Base-by-base conservation (phyloP, 2,113 vertebrate genomes). In the Nibea albiflora region DNA sequence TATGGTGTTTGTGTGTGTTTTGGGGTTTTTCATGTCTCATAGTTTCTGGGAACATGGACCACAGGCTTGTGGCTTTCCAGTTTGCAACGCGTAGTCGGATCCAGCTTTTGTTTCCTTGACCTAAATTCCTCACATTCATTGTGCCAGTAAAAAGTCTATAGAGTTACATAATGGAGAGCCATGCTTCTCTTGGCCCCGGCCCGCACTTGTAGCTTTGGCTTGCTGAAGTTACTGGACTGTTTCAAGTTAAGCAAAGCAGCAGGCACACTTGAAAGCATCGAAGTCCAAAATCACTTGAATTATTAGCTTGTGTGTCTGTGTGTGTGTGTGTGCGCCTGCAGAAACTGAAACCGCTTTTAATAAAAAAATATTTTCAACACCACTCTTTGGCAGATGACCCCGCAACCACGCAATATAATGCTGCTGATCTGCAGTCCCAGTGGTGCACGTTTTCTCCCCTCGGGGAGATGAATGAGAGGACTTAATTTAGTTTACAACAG, bases 101-200 rank as follows among this genome's bases (percentile, higher is more conserved):
- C 62, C 79, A 60, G 89, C 90, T 91, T 92, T 94, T 94, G 92
- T 94, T 91, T 88, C 88, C 76, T 68, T 90, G 94, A 94, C 94
- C 91, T 83, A 88, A 87, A 95, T 95, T 95, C 93, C 92, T 81
- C 57, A 53, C 86, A 75, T 90, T 92, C 90, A 86, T 85, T 78
- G 85, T 74, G 85, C 65, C 85, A 88, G 72, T 91, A 82, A 88
- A 74, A 89, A 64, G 80, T 92, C 90, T 80, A 85, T 71, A 72
- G 83, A 85, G 82, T 92, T 93, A 84, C 89, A 89, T 92, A 93
- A 92, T 81, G 39, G 60, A 62, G 78, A 71, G 62, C 70, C 67
- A 61, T 86, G 85, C 75, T 88, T 83, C 66, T 82, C 47, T 85
- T 72, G 82, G 79, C 81, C 67, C 4, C 9, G 10, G 49, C 68